Base-by-base conservation (phyloP, 2,888 invertebrate genomes). In the Epinotia ramella region DNA sequence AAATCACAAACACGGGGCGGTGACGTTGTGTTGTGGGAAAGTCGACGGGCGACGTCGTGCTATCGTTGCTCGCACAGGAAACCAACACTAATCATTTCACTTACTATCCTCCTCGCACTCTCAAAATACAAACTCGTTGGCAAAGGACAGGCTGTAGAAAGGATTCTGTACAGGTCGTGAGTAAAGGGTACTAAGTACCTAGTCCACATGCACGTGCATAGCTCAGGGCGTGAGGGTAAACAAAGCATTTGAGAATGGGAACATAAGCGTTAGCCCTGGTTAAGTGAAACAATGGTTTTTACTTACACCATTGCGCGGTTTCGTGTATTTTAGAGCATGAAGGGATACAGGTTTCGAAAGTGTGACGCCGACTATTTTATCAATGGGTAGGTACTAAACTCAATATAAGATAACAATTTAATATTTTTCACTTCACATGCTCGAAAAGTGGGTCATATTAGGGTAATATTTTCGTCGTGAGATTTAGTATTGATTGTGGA, bases 1-100 rank as follows among this genome's bases (percentile, higher is more conserved):
- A 81, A 85, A 85, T 83, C 79, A 80, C 78, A 82, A 79, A 81
- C 79, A 80, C 79, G 77, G 78, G 80, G 77, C 78, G 80, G 69
- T 77, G 77, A 78, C 77, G 77, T 71, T 69, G 62, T 57, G 76
- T 73, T 78, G 79, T 81, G 78, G 77, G 77, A 78, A 79, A 78
- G 76, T 78, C 73, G 73, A 70, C 77, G 76, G 56, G 63, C 68
- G 68, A 73, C 73, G 73, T 80, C 79, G 81, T 81, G 80, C 79
- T 81, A 82, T 79, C 77, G 78, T 76, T 77, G 73, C 80, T 79
- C 80, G 66, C 49, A 44, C 59, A 78, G 79, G 78, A 78, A 79
- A 76, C 60, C 46, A 57, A 67, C 53, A 56, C 46, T 62, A 66
- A 67, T 62, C 44, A 46, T 28, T 63, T 16, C 40, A 56, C 66